Evolutionary conservation across 2,888 invertebrate genomes (phyloP).

Genomic region (Cephus runcator): DNA sequence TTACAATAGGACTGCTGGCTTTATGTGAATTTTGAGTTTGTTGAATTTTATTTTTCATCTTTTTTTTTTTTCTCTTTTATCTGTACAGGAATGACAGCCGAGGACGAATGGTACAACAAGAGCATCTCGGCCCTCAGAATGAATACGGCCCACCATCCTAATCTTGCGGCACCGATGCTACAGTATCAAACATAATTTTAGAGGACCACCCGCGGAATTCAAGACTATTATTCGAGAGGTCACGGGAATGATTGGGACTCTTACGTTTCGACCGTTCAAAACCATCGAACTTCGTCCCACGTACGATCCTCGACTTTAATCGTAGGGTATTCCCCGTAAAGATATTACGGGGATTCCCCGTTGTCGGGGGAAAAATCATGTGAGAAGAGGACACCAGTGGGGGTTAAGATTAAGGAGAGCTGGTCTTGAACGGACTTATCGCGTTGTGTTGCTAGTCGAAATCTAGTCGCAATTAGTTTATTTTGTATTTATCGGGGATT

Average conservation of each 20-base stretch:
- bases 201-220: constrained; percentile 36
- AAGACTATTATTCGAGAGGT: constrained; percentile 6
- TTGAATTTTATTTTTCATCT: constrained; percentile 8
- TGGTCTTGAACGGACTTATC: background rate
- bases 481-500: constrained; percentile 31
- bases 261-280: constrained; percentile 5
- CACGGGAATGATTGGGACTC: background rate
- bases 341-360: background rate
- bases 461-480: constrained; percentile 39
- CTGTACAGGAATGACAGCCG: constrained; percentile 86
- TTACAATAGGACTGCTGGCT: background rate
- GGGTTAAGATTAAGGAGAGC: background rate
- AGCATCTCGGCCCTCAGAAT: constrained; percentile 95
- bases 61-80: constrained; percentile 24
- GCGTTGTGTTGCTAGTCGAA: constrained; percentile 29
- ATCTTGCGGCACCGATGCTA: constrained; percentile 94
- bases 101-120: constrained; percentile 99
- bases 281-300: background rate
- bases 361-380: background rate
- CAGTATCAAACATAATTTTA: constrained; percentile 95
- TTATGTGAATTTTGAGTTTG: background rate
- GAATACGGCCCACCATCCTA: constrained; percentile 96
- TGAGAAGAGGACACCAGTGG: background rate
- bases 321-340: background rate
- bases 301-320: background rate